These are phyloP conservation scores for Uloborus plumipes DNA, from an alignment of 2,888 invertebrate species.

Conservation along the genomic window DNA sequence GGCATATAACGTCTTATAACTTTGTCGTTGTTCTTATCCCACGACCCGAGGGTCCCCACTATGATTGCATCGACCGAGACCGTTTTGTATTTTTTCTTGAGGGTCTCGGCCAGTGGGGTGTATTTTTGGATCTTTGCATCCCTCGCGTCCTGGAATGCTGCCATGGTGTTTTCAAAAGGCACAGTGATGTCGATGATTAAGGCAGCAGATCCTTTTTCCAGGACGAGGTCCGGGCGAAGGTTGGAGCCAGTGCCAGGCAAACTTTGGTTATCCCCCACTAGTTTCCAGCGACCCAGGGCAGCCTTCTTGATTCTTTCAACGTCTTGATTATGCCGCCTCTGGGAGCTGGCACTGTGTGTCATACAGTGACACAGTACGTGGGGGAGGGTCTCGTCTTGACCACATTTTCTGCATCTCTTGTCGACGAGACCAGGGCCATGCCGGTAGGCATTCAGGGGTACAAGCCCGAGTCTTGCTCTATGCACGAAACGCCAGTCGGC, in stretches of 20 bases:
- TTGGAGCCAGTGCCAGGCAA: not conserved
- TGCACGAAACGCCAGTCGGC: too few species aligned
- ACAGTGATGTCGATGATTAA: conserved; percentile 10
- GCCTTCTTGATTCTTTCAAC: not conserved
- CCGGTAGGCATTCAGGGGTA: too few species aligned
- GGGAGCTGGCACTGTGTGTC: not conserved
- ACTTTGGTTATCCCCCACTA: not conserved
- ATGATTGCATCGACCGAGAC: not conserved
- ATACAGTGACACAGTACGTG: conserved; percentile 20
- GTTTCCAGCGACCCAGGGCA: not conserved
- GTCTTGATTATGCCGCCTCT: not conserved
- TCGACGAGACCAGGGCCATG: not conserved
- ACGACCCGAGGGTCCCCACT: not conserved
- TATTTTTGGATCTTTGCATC: not conserved
- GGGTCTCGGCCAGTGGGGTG: not conserved
- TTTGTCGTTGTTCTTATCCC: not conserved
- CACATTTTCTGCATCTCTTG: not conserved
- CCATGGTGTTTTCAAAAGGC: not conserved
- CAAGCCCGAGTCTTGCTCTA: too few species aligned
- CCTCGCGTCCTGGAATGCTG: not conserved
- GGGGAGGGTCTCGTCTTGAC: not conserved
- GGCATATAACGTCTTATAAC: not conserved
- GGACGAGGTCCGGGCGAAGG: conserved; percentile 5
- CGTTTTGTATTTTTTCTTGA: not conserved
- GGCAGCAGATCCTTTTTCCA: not conserved